Percentiles rank a stretch among this genome's conserved stretches.
Evolutionary conservation across 2,113 vertebrate species (phyloP).

Genomic region (Neogobius melanostomus): DNA sequence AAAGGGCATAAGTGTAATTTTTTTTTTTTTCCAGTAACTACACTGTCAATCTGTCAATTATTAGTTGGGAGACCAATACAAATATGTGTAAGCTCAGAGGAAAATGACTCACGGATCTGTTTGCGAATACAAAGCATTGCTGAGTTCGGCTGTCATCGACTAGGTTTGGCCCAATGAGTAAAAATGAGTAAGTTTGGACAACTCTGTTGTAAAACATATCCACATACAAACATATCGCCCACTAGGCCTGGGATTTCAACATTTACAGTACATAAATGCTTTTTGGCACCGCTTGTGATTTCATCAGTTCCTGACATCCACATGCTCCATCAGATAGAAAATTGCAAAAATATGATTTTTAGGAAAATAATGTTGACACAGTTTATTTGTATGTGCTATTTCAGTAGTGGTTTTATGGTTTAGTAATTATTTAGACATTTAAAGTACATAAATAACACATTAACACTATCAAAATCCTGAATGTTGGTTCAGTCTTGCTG

Average conservation of each 20-base stretch:
- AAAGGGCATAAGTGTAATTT: too few relatives aligned
- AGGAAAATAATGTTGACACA: conserved; percentile 1
- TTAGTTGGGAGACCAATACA: too few relatives aligned
- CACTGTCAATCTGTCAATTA: too few relatives aligned
- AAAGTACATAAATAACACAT: background rate
- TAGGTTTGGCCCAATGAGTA: too few relatives aligned
- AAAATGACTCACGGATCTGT: too few relatives aligned
- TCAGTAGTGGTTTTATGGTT: background rate
- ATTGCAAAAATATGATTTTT: background rate
- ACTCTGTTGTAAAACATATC: too few relatives aligned
- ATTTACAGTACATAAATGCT: conserved; percentile 7
- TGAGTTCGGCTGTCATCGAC: too few relatives aligned
- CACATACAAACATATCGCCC: background rate
- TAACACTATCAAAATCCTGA: background rate
- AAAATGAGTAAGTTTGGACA: too few relatives aligned
- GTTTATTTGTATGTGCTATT: background rate
- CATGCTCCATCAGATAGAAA: conserved; percentile 9
- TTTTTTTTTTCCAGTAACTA: too few relatives aligned
- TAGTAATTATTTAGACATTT: too few relatives aligned
- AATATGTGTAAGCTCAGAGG: too few relatives aligned
- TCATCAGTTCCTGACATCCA: background rate
- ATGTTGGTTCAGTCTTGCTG: background rate
- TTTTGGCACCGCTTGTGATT: background rate
- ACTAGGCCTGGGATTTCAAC: background rate
- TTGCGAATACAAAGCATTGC: too few relatives aligned